Evolutionary conservation across 2,888 invertebrate genomes (phyloP), one percentile per base, ranked within the genome.

Genomic region (Subacronicta megacephala): DNA sequence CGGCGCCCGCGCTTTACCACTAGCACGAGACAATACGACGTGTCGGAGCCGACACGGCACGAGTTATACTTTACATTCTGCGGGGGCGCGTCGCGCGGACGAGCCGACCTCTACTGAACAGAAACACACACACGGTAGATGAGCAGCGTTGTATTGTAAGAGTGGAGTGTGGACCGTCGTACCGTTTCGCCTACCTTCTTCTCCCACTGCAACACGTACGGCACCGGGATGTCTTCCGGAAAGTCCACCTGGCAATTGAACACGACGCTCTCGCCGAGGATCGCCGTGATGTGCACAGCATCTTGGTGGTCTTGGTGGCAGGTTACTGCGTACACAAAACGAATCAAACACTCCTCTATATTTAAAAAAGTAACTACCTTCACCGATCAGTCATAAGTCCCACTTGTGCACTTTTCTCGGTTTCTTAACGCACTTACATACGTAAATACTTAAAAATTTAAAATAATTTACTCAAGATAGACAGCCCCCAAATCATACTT

Each of bases 191-290:
- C 97, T 97, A 98, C 98, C 97, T 98, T 98, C 97, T 99, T 99
- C 96, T 98, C 98, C 99, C 99, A 99, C 96, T 98, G 98, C 94
- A 99, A 97, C 95, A 99, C 98, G 95, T 98, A 98, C 95, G 98
- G 98, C 95, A 98, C 98, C 89, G 98, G 97, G 95, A 98, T 97
- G 95, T 98, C 97, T 94, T 98, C 97, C 92, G 98, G 98, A 95
- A 98, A 99, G 95, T 98, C 98, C 95, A 99, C 98, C 95, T 98
- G 98, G 95, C 99, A 99, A 95, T 98, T 98, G 96, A 99, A 98
- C 91, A 99, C 97, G 95, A 99, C 98, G 92, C 98, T 98, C 95
- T 99, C 98, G 90, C 99, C 99, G 88, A 99, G 96, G 95, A 98
- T 98, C 83, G 99, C 98, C 90, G 99, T 98, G 95, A 99, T 98